Percentiles rank a stretch among this genome's conserved stretches.
Conservation (phyloP, 1,140 invertebrate genomes). For the Drosophila sp. region DNA sequence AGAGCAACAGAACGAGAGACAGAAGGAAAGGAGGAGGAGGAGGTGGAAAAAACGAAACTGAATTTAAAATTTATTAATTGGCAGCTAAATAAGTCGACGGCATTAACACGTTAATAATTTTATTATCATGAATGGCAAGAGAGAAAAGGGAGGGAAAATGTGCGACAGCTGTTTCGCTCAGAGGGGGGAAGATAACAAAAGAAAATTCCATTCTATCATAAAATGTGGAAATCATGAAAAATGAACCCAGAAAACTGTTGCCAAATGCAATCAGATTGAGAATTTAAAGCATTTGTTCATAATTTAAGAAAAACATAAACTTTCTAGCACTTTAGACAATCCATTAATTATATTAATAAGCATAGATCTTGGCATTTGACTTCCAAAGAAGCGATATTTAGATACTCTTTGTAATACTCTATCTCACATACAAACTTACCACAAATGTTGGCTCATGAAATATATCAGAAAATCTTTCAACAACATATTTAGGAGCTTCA, state of each 20-base stretch:
- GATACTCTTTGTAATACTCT: too few relatives aligned
- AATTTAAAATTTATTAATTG: constrained; percentile 80
- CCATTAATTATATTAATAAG: background rate
- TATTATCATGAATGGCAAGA: constrained; percentile 51
- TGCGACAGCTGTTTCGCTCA: constrained; percentile 26
- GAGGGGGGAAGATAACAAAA: constrained; percentile 8
- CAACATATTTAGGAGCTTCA: too few relatives aligned
- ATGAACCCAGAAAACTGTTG: constrained; percentile 49
- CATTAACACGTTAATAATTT: constrained; percentile 80
- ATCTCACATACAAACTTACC: too few relatives aligned
- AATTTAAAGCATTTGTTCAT: background rate
- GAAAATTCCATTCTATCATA: constrained; percentile 56
- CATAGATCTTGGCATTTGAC: background rate
- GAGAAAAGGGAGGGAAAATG: background rate
- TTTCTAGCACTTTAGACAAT: background rate
- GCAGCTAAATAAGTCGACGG: constrained; percentile 73
- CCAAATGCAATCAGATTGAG: constrained; percentile 25
- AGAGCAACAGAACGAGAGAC: background rate
- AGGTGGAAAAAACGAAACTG: constrained; percentile 16
- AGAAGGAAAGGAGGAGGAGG: background rate
- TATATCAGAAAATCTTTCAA: too few relatives aligned
- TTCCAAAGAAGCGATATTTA: too few relatives aligned
- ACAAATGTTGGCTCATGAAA: too few relatives aligned
- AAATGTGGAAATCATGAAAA: constrained; percentile 62
- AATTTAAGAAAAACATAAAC: background rate